Evolutionary conservation across 2,888 invertebrate genomes (phyloP).

Genomic region (Pseudococcus jackbeardsleyi): DNA sequence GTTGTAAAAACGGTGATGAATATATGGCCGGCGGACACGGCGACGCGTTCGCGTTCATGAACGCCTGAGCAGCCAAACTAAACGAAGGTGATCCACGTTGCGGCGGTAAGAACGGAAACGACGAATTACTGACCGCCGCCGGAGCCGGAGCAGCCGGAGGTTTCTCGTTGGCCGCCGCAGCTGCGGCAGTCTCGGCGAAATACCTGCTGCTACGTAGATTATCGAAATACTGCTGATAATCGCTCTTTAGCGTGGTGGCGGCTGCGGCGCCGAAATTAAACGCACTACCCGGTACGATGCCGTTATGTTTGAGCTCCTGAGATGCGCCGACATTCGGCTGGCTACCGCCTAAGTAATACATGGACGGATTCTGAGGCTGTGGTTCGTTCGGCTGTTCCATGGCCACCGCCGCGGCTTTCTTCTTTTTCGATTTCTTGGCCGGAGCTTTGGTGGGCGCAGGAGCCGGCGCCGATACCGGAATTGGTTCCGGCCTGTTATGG

Average conservation of each 20-base stretch:
- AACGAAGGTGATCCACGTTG: slow-evolving; percentile 72
- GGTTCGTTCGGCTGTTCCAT: not conserved
- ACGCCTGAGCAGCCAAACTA: slow-evolving; percentile 71
- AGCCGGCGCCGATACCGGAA: not conserved
- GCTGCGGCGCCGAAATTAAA: slow-evolving; percentile 87
- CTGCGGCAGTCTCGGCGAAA: slow-evolving; percentile 68
- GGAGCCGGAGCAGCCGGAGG: not conserved
- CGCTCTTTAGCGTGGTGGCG: slow-evolving; percentile 76
- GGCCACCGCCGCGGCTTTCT: slow-evolving; percentile 58
- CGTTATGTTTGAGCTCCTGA: slow-evolving; percentile 74
- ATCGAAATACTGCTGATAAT: slow-evolving; percentile 75
- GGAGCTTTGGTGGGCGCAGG: slow-evolving; percentile 5
- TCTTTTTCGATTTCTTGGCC: slow-evolving; percentile 58
- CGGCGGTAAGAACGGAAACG: slow-evolving; percentile 58
- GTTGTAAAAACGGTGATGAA: slow-evolving; percentile 81
- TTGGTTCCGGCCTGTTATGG: slow-evolving; percentile 5
- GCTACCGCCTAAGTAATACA: slow-evolving; percentile 38
- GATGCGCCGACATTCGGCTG: slow-evolving; percentile 71
- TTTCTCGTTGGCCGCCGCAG: slow-evolving; percentile 69
- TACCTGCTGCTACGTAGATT: slow-evolving; percentile 73
- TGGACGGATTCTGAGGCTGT: slow-evolving; percentile 63
- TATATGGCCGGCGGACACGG: slow-evolving; percentile 67
- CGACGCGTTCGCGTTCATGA: slow-evolving; percentile 71
- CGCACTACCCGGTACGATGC: slow-evolving; percentile 85
- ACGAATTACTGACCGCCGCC: slow-evolving; percentile 10